Percentiles rank a stretch among this genome's conserved stretches.
Evolutionary conservation across 2,797 vertebrate genomes (phyloP).

Genomic region (Decapterus maruadsi): DNA sequence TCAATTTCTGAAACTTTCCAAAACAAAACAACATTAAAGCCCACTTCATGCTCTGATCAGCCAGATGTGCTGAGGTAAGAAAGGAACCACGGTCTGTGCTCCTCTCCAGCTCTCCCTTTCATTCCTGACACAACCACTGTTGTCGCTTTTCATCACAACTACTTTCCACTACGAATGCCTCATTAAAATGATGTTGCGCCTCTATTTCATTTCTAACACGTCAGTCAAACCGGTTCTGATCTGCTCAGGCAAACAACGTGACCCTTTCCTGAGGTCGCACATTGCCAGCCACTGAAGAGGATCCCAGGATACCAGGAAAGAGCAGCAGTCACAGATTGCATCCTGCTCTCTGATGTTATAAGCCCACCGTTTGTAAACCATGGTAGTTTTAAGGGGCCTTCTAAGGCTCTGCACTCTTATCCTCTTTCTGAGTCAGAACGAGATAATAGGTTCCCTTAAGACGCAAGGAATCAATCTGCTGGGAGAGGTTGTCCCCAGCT

Average conservation of each 20-base stretch:
- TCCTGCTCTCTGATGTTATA: slow-evolving; percentile 48
- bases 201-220: background rate
- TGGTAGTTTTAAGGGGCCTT: slow-evolving; percentile 74
- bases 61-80: background rate
- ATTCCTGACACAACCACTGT: background rate
- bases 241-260: background rate
- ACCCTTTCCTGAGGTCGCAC: slow-evolving; percentile 11
- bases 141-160: background rate
- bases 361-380: slow-evolving; percentile 61
- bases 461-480: slow-evolving; percentile 55
- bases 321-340: slow-evolving; percentile 49
- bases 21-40: background rate
- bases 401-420: slow-evolving; percentile 64
- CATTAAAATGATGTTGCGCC: background rate
- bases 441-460: slow-evolving; percentile 77
- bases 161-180: background rate
- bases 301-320: slow-evolving; percentile 1
- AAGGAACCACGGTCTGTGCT: background rate
- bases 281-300: slow-evolving; percentile 7
- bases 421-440: slow-evolving; percentile 62
- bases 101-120: background rate
- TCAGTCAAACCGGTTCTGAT: background rate
- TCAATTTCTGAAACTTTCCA: background rate
- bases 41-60: background rate
- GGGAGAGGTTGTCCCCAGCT: slow-evolving; percentile 24